Conservation (phyloP, 2,888 invertebrate genomes). For the Halocaridina rubra region DNA sequence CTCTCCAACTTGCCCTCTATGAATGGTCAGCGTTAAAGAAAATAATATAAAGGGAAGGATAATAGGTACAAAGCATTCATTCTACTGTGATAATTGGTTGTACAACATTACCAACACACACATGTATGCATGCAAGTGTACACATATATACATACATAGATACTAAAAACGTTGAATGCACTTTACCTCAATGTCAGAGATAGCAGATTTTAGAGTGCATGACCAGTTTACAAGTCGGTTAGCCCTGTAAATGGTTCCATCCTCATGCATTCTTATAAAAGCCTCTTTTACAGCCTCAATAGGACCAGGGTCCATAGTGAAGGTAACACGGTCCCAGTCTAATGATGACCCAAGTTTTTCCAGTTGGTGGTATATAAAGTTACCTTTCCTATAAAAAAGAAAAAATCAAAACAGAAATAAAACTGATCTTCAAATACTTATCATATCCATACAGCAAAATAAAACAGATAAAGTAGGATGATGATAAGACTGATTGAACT, state of each 20-base stretch:
- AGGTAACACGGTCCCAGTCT: constrained; percentile 94
- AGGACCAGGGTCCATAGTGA: constrained; percentile 95
- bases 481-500: no score
- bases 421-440: background rate
- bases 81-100: no score
- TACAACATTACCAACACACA: no score
- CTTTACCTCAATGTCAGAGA: constrained; percentile 98
- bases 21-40: no score
- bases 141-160: no score
- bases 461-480: no score
- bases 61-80: no score
- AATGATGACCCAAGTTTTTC: constrained; percentile 89
- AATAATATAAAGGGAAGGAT: no score
- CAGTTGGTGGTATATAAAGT: constrained; percentile 84
- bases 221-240: constrained; percentile 99
- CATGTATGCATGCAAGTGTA: no score
- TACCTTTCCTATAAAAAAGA: constrained; percentile 74
- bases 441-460: background rate
- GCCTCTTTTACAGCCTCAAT: constrained; percentile 92
- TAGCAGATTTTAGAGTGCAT: constrained; percentile 94
- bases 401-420: background rate
- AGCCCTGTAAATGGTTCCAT: constrained; percentile 84
- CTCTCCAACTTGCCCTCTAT: no score
- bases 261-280: constrained; percentile 89
- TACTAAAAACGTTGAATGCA: no score